Base-by-base conservation (phyloP, 2,797 vertebrate genomes). In the Danio jaintianensis region DNA sequence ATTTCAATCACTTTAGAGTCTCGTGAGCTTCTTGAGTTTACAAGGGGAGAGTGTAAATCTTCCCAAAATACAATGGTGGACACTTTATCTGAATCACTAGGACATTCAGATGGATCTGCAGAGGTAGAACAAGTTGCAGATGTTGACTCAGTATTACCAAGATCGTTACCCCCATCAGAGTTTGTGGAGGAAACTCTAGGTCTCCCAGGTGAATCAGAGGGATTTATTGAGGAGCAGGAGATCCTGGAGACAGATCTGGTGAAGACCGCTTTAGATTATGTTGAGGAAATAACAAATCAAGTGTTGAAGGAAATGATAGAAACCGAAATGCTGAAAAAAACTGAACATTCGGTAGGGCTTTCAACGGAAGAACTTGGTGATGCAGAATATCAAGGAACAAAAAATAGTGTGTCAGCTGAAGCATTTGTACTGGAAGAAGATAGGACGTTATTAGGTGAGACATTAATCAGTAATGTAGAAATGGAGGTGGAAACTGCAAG, bases 281-380 rank as follows among this genome's bases (percentile, higher is more conserved):
- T 79, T 29, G 77, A 79, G 29, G 18, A 63, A 52, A 53, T 71
- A 12, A 71, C n/a, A 0, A 69, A 69, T 59, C 66, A 69, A 59
- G 55, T 78, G 11, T 22, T 69, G 43, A 48, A 78, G 45, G 55
- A 78, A 11, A 58, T 59, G n/a, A 38, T 29, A n/a, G 45, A 43
- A 10, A 43, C 12, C 6, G 67, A 78, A 47, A 45, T 4, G 48
- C 29, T 29, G 29, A 3, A 29, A 29, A 29, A 29, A 29, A 29
- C 29, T 29, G 29, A 29, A 50, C 22, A 9, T 38, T 48, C 48
- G 56, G 61, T 9, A 16, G 63, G 7, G 47, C 20, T 9, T 67
- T 66, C 52, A 47, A 3, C 38, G 11, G 77, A 71, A 22, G 56
- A 52, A 48, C 7, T 7, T 38, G 43, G 22, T 36, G 16, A 59